Conservation (phyloP, 2,888 invertebrate species). For the Drymonia ruficornis region DNA sequence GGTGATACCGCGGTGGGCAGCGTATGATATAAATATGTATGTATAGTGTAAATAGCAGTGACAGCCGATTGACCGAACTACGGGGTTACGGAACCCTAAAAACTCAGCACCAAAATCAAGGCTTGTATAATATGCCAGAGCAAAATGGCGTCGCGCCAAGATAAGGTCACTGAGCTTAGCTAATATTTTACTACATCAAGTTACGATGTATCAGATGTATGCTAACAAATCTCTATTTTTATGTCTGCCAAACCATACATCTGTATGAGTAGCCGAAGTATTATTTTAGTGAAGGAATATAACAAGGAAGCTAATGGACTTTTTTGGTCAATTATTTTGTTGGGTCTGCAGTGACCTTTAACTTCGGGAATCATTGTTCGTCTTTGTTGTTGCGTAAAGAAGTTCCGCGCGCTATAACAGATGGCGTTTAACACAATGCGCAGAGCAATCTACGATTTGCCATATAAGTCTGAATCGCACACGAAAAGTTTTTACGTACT, state of each 20-base stretch:
- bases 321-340: neutral
- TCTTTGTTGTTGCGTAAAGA: too few species aligned
- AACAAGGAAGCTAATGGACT: neutral
- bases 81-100: neutral
- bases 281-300: neutral
- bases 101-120: neutral
- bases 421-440: too few species aligned
- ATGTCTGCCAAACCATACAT: neutral
- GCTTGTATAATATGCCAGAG: neutral
- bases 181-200: constrained; percentile 43
- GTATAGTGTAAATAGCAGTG: too few species aligned
- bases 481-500: too few species aligned
- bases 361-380: neutral
- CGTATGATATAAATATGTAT: too few species aligned
- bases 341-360: neutral
- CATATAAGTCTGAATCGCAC: too few species aligned
- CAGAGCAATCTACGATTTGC: too few species aligned
- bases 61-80: too few species aligned
- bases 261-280: neutral
- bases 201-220: constrained; percentile 27
- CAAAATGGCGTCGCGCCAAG: constrained; percentile 2
- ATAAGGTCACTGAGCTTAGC: constrained; percentile 33
- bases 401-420: too few species aligned
- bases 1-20: too few species aligned
- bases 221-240: constrained; percentile 4